Evolutionary conservation across 2,888 invertebrate genomes (phyloP).

Genomic region (Melieria omissa): DNA sequence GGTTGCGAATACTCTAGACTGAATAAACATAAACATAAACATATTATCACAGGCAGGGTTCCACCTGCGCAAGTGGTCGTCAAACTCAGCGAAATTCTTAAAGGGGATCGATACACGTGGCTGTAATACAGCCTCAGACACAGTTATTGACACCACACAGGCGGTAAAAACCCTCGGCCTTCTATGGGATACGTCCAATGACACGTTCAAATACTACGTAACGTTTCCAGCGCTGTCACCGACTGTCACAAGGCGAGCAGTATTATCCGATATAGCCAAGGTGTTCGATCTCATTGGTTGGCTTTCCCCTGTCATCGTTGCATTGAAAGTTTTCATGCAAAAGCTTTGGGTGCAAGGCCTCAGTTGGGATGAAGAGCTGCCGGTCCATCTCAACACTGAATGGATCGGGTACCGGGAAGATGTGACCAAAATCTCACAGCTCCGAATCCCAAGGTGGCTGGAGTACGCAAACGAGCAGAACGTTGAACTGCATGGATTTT

Average conservation of each 20-base stretch:
- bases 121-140: not conserved
- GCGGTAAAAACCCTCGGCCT: slow-evolving; percentile 29
- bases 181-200: slow-evolving; percentile 13
- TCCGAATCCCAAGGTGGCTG: slow-evolving; percentile 16
- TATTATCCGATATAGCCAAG: slow-evolving; percentile 22
- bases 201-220: slow-evolving; percentile 22
- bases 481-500: slow-evolving; percentile 12
- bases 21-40: no score
- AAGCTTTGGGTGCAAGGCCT: slow-evolving; percentile 23
- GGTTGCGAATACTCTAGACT: no score
- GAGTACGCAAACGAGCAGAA: not conserved
- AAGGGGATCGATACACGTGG: slow-evolving; percentile 5
- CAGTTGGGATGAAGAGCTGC: slow-evolving; percentile 27
- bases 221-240: not conserved
- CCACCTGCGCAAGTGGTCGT: slow-evolving; percentile 23
- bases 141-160: slow-evolving; percentile 14
- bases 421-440: not conserved
- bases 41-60: not conserved
- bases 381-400: not conserved
- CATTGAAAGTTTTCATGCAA: slow-evolving; percentile 30
- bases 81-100: slow-evolving; percentile 9
- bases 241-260: slow-evolving; percentile 6
- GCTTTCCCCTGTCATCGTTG: slow-evolving; percentile 24
- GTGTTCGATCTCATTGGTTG: slow-evolving; percentile 30
- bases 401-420: slow-evolving; percentile 17